Conservation (phyloP, 2,113 vertebrate species). For the Cinclus mexicanus region DNA sequence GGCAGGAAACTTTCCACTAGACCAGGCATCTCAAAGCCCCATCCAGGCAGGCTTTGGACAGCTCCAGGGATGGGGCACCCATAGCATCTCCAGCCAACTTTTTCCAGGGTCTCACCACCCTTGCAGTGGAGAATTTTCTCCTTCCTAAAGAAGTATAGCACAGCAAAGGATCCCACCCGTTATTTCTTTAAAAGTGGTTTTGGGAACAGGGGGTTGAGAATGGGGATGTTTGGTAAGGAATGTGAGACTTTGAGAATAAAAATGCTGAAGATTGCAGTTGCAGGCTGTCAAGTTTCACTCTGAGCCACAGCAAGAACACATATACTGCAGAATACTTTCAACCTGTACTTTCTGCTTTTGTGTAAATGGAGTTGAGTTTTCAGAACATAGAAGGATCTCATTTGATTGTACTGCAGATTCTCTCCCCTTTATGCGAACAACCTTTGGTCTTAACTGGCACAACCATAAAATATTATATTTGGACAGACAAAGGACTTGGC, state of each 20-base stretch:
- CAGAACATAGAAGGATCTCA: neutral
- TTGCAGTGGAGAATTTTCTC: neutral
- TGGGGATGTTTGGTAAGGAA: neutral
- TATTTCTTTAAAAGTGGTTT: neutral
- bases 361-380: neutral
- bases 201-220: neutral
- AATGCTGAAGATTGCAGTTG: neutral
- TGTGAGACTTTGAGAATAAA: neutral
- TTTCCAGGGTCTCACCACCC: neutral
- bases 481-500: neutral
- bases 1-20: neutral
- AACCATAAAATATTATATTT: neutral
- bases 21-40: neutral
- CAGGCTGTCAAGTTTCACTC: neutral
- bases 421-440: neutral
- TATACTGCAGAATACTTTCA: neutral
- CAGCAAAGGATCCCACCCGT: neutral
- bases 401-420: neutral
- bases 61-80: neutral
- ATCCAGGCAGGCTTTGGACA: neutral
- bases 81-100: neutral
- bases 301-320: neutral
- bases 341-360: neutral
- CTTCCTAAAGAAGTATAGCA: neutral
- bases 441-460: neutral